Evolutionary conservation across 2,797 vertebrate genomes (phyloP).

Genomic region (Chaenodraco wilsoni): DNA sequence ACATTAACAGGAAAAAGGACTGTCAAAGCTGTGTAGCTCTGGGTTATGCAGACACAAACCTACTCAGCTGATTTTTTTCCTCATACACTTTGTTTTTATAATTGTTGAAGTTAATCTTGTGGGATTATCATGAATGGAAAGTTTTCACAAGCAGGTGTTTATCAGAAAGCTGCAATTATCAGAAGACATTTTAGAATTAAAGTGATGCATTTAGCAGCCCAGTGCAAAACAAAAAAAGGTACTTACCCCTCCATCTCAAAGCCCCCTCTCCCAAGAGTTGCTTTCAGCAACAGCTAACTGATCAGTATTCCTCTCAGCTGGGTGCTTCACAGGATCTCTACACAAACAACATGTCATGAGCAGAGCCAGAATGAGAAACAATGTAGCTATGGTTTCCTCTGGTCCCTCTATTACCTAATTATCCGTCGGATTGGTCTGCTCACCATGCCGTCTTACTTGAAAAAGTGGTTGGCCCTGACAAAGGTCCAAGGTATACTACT

Average conservation of each 20-base stretch:
- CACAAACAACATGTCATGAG: constrained; percentile 58
- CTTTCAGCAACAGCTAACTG: constrained; percentile 58
- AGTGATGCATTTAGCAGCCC: constrained; percentile 22
- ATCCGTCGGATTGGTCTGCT: constrained; percentile 29
- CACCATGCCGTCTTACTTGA: constrained; percentile 35
- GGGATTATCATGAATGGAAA: constrained; percentile 62
- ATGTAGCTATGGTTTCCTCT: constrained; percentile 36
- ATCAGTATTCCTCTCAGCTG: constrained; percentile 73
- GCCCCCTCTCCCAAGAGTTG: constrained; percentile 53
- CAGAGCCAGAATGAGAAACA: constrained; percentile 54
- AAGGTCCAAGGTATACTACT: constrained; percentile 45
- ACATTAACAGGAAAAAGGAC: constrained; percentile 22
- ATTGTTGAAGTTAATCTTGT: constrained; percentile 43
- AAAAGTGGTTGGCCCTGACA: constrained; percentile 50
- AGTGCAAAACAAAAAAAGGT: constrained; percentile 25
- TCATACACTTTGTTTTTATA: constrained; percentile 58
- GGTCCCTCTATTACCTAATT: constrained; percentile 40
- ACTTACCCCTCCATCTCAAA: constrained; percentile 76
- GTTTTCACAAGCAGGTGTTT: constrained; percentile 34
- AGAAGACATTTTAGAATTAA: constrained; percentile 29
- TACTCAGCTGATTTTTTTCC: constrained; percentile 63
- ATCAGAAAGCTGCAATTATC: constrained; percentile 33
- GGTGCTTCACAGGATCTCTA: constrained; percentile 40
- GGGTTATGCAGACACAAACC: constrained; percentile 46
- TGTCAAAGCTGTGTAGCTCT: constrained; percentile 12